phyloP scores from a whole-genome alignment of 2,888 invertebrate species.

The Therioaphis trifolii region DNA sequence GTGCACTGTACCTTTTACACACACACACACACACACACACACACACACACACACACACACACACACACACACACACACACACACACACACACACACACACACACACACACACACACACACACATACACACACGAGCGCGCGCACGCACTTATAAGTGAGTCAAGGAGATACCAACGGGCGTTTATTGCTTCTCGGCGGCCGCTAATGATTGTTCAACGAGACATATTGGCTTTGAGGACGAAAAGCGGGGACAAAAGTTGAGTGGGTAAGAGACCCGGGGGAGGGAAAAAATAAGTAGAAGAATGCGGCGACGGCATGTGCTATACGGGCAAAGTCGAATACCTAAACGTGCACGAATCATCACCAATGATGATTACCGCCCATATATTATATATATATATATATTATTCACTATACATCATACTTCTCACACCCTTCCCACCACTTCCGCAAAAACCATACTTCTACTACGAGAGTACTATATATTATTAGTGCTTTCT shows the following conservation, averaged over 20 bases:
- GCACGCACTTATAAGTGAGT: constrained; percentile 6
- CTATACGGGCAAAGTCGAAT: constrained; percentile 30
- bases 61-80: neutral
- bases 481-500: constrained; percentile 49
- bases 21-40: neutral
- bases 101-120: neutral
- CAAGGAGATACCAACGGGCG: neutral
- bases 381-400: constrained; percentile 2
- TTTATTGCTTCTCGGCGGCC: constrained; percentile 53
- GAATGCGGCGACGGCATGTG: constrained; percentile 36
- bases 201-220: constrained; percentile 58
- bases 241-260: constrained; percentile 11
- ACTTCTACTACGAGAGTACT: constrained; percentile 27
- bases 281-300: constrained; percentile 49
- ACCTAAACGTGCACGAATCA: constrained; percentile 59
- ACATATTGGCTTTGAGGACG: constrained; percentile 43
- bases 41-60: no score
- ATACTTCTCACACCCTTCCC: neutral
- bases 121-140: neutral
- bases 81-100: no score
- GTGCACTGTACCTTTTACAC: constrained; percentile 38
- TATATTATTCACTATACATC: neutral
- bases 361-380: constrained; percentile 48
- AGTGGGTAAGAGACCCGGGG: neutral
- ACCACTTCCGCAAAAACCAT: constrained; percentile 2